phyloP scores from a whole-genome alignment of 2,888 invertebrate genomes.

The Polydrusus tereticollis region DNA sequence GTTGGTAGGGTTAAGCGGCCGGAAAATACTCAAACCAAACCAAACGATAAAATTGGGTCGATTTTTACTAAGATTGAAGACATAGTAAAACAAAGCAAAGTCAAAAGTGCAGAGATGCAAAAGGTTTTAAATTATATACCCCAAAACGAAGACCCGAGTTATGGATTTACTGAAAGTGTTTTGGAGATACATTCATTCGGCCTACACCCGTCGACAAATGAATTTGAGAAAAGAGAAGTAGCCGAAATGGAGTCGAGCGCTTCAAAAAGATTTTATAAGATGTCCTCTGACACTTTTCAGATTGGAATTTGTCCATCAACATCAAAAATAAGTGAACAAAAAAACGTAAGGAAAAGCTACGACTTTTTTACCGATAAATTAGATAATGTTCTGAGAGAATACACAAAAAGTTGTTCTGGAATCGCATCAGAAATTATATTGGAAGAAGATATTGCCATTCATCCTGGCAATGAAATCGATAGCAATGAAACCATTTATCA shows the following conservation, averaged over 20 bases:
- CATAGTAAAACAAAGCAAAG: slow-evolving; percentile 32
- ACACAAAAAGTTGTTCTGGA: neutral
- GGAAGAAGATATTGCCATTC: neutral
- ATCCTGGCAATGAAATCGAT: neutral
- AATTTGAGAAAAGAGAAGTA: neutral
- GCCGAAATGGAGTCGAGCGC: neutral
- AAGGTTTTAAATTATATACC: neutral
- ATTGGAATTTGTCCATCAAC: neutral
- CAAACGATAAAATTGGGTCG: neutral
- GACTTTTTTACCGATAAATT: slow-evolving; percentile 15
- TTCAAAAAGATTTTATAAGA: neutral
- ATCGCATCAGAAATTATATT: neutral
- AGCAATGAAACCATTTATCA: neutral
- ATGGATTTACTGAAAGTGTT: neutral
- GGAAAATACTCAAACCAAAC: no score
- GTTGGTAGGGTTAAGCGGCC: neutral
- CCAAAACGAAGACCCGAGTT: neutral
- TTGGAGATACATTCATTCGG: neutral
- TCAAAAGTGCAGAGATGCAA: slow-evolving; percentile 19
- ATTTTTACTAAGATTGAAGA: slow-evolving; percentile 40
- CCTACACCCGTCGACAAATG: neutral
- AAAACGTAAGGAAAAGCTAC: slow-evolving; percentile 4
- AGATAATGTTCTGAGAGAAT: neutral
- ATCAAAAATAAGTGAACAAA: neutral
- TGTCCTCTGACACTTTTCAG: slow-evolving; percentile 33